Evolutionary conservation across 2,113 vertebrate species (phyloP), one percentile per base, ranked within the genome.

Genomic region (Rhinichthys klamathensis): DNA sequence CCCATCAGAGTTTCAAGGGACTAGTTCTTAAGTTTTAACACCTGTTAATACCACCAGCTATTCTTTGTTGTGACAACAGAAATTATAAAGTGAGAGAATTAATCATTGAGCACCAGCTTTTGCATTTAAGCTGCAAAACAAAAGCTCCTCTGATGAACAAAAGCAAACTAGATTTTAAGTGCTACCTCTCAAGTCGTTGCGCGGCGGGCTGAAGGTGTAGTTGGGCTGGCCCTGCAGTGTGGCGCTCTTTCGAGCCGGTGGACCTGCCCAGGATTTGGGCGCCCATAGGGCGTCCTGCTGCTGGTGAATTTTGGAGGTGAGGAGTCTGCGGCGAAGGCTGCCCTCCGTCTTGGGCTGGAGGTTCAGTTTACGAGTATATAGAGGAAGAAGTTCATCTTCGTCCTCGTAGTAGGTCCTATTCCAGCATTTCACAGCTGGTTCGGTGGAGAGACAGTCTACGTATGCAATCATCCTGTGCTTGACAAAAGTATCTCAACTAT

Each of bases 271-370:
- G 18, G 65, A 27, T 69, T 21, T 54, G 46, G 88, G 63, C 0
- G 85, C 63, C 87, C 89, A 84, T 13, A 94, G 87, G 18, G 91
- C 92, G 0, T 90, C 84, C 1, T 93, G 93, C 56, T 93, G 92
- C 83, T 95, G 93, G 74, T 93, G 91, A 88, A 94, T 89, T 76
- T 92, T 94, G 73, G 94, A 90, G 35, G 90, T 93, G 35, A 95
- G 93, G 2, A 94, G 92, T 11, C 94, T 93, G 0, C 93, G 92
- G 0, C 93, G 92, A 46, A 95, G 90, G 44, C 93, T 94, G 73
- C 93, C 93, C 46, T 93, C 93, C 0, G 84, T 93, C 44, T 92
- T 93, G 0, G 93, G 91, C 61, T 93, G 92, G 21, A 94, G 83
- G 74, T 74, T 85, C 70, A 92, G 86, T 77, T 92, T 93, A 1